These are phyloP conservation scores for Spea bombifrons DNA, from an alignment of 2,113 vertebrate genomes.

Conservation along the genomic window DNA sequence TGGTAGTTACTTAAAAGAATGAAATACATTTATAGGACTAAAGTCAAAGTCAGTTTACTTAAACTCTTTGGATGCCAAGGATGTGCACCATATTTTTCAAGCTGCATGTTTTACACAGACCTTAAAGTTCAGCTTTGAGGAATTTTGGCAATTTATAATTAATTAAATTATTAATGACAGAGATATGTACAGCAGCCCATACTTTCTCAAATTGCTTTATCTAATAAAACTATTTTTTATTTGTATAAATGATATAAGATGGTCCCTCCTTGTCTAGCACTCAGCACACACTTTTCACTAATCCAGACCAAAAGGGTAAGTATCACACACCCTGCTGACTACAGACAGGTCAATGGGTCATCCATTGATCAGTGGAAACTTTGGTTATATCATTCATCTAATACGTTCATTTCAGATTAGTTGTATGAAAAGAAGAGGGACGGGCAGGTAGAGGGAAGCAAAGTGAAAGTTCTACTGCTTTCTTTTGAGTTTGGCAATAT, in stretches of 20 bases:
- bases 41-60: too few species aligned
- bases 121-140: too few species aligned
- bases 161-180: too few species aligned
- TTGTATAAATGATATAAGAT: not conserved
- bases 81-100: too few species aligned
- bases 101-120: too few species aligned
- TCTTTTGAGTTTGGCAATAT: not conserved
- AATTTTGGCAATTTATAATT: too few species aligned
- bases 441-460: not conserved
- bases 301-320: not conserved
- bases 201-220: too few species aligned
- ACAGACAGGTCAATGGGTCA: not conserved
- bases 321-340: not conserved
- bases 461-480: not conserved
- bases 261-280: not conserved
- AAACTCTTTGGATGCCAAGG: too few species aligned
- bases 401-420: not conserved
- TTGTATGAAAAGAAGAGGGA: not conserved
- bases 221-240: too few species aligned
- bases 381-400: not conserved
- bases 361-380: not conserved
- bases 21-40: too few species aligned
- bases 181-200: too few species aligned
- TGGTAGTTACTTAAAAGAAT: too few species aligned
- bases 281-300: not conserved